These are phyloP conservation scores for Procambarus clarkii DNA, from an alignment of 1,140 invertebrate genomes.

Conservation along the genomic window DNA sequence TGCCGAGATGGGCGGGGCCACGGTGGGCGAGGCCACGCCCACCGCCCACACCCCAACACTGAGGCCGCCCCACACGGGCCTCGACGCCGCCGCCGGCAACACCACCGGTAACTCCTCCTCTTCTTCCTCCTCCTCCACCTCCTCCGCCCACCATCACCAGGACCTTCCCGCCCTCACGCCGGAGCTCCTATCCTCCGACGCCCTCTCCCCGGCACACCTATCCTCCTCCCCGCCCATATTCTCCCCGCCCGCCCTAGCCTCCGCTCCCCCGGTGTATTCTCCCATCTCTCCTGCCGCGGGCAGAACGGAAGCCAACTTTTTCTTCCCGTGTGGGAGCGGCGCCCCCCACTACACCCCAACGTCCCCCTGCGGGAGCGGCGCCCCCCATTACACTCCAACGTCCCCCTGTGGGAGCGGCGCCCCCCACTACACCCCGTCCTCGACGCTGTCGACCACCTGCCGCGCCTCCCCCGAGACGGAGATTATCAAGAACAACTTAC, in stretches of 20 bases:
- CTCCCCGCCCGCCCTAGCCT: constrained; percentile 25
- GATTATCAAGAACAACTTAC: constrained; percentile 51
- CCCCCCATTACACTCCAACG: not conserved
- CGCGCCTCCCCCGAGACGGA: constrained; percentile 51
- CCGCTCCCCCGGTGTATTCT: constrained; percentile 37
- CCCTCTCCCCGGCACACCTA: constrained; percentile 20
- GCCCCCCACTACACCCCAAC: not conserved
- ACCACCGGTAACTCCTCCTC: not conserved
- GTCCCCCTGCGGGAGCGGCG: not conserved
- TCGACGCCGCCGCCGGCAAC: not conserved
- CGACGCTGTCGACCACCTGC: constrained; percentile 46
- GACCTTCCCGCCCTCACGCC: constrained; percentile 20
- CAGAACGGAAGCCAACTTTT: constrained; percentile 26
- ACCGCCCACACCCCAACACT: not conserved
- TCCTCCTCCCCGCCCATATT: constrained; percentile 31
- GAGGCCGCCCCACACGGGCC: not conserved
- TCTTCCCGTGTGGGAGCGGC: constrained; percentile 19
- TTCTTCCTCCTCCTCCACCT: not conserved
- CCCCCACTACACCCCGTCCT: not conserved
- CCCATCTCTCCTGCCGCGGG: constrained; percentile 33
- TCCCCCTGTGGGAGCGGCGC: not conserved
- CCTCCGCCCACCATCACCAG: constrained; percentile 10
- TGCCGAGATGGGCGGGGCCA: constrained; percentile 31
- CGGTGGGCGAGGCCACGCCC: constrained; percentile 9
- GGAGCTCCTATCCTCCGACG: constrained; percentile 26